Conservation (phyloP, 2,113 vertebrate species). For the Bolborhynchus lineola region DNA sequence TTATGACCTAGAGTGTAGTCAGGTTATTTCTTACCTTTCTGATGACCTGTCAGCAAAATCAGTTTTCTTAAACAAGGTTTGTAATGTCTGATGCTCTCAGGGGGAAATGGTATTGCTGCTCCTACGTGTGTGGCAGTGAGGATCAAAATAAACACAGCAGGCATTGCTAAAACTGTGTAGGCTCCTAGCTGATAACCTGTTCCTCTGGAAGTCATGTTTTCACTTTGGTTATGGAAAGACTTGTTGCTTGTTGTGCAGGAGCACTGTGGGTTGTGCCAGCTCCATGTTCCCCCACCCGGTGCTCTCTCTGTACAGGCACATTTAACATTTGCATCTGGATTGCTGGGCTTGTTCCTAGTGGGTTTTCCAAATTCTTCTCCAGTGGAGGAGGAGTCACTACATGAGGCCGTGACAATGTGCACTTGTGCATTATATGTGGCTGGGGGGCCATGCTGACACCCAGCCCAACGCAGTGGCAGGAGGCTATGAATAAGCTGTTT, state of each 20-base stretch:
- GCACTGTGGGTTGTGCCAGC: neutral
- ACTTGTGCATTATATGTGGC: neutral
- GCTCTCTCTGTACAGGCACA: neutral
- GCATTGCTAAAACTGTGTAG: neutral
- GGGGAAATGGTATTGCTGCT: neutral
- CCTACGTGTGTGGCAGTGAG: neutral
- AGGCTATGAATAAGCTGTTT: neutral
- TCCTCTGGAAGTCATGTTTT: conserved; percentile 33
- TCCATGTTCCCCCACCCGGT: fast-evolving
- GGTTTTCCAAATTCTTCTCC: neutral
- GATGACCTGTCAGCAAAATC: neutral
- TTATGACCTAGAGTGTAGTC: neutral
- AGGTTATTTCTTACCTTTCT: conserved; percentile 9
- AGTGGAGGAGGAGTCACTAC: neutral
- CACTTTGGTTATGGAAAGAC: neutral
- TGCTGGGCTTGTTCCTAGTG: neutral
- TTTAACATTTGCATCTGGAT: neutral
- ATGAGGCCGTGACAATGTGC: fast-evolving
- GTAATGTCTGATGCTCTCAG: conserved; percentile 8
- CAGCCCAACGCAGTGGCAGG: fast-evolving
- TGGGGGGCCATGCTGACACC: neutral
- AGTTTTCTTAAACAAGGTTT: neutral
- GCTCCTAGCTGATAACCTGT: conserved; percentile 2
- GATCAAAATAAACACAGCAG: conserved; percentile 41
- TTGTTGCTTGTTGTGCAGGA: neutral